Base-by-base conservation (phyloP, 2,888 invertebrate genomes). In the Netelia fuscicornis region DNA sequence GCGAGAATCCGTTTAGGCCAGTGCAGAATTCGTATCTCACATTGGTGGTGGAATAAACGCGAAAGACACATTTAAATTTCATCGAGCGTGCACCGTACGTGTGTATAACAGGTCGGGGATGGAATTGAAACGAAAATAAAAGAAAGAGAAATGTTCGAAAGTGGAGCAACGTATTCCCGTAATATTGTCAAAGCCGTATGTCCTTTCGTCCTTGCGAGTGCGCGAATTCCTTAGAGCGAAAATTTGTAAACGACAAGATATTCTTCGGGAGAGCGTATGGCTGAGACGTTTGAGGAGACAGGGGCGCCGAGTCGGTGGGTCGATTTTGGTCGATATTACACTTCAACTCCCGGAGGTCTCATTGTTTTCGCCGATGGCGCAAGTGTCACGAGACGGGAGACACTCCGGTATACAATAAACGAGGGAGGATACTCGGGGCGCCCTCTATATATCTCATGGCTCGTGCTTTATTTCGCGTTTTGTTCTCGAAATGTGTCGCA, bases 331-430 rank as follows among this genome's bases (percentile, higher is more conserved):
- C 76, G 65, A 76, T n/a, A 23, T n/a, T 65, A 65, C 30, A 70
- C 56, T 58, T 70, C 23, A 68, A 30, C 30, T 71, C 70, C 74
- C 79, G 56, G n/a, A 10, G 79, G 75, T 71, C 60, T 30, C 71
- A 80, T 79, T 75, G 60, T 83, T 85, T 81, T 81, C 58, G 44
- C 65, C 25, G 23, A 13, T 64, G 25, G 44, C 42, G 17, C 64
- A 70, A 78, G 75, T 78, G 64, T 81, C 78, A 58, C 75, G 70
- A 70, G 23, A 48, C 42, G 58, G 20, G 52, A 52, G 37, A 52
- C n/a, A 30, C n/a, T 25, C 11, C 8, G 56, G 25, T 20, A 30
- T 17, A 76, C 60, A 64, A 84, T 74, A 70, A 80, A 78, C 44
- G 64, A 68, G 42, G 37, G 64, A 65, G 11, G 37, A 37, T 37